These are phyloP conservation scores for Rhinichthys klamathensis DNA, from an alignment of 2,113 vertebrate species.

Conservation along the genomic window DNA sequence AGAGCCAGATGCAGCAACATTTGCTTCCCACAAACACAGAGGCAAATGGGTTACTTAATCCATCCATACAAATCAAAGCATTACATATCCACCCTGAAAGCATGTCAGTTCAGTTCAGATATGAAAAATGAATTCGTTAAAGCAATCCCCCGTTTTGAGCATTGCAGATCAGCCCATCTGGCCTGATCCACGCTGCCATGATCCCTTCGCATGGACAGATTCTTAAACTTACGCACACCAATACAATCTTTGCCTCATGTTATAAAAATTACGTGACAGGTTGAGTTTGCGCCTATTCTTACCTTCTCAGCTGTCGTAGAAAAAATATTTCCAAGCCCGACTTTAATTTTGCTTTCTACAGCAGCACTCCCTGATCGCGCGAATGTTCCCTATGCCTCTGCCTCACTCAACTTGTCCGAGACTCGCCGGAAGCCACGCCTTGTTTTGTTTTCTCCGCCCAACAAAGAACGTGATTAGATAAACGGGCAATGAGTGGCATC, in stretches of 20 bases:
- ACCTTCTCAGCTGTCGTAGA: conserved; percentile 32
- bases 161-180: conserved; percentile 18
- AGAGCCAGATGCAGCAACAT: neutral
- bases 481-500: neutral
- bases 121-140: neutral
- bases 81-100: neutral
- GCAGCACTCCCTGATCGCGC: neutral
- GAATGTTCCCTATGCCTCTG: neutral
- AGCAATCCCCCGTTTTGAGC: conserved; percentile 1
- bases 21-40: neutral
- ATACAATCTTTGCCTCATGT: neutral
- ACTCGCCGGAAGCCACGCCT: conserved; percentile 36
- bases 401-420: conserved; percentile 38
- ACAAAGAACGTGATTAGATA: neutral
- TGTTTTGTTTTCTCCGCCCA: neutral
- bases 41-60: neutral
- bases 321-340: conserved; percentile 36
- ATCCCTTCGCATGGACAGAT: conserved; percentile 26
- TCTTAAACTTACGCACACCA: conserved; percentile 16
- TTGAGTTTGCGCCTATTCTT: neutral
- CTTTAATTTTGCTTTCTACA: neutral
- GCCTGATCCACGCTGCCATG: conserved; percentile 44
- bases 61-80: neutral
- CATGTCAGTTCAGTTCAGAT: neutral
- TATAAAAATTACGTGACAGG: neutral